Conservation (phyloP, 1,140 invertebrate genomes). For the Drosophila eugracilis region DNA sequence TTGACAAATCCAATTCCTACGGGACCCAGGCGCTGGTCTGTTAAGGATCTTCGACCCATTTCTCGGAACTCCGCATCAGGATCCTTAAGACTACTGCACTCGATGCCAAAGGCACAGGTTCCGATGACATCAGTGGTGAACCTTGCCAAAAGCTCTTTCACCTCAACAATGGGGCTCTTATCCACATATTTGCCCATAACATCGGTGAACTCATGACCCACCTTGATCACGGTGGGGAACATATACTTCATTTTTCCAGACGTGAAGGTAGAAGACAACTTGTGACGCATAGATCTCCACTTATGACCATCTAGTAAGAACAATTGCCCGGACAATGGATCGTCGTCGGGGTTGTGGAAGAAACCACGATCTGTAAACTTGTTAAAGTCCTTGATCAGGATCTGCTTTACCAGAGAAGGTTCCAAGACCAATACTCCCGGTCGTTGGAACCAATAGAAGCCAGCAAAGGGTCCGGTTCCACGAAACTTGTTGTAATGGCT, state of each 20-base stretch:
- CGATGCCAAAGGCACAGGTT: constrained; percentile 88
- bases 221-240: constrained; percentile 82
- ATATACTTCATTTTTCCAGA: constrained; percentile 87
- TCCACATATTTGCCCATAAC: constrained; percentile 41
- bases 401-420: constrained; percentile 86
- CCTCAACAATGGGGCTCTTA: constrained; percentile 48
- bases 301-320: constrained; percentile 85
- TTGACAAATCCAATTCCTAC: constrained; percentile 36
- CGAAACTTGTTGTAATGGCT: constrained; percentile 77
- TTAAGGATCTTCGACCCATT: constrained; percentile 67
- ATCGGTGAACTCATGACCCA: constrained; percentile 74
- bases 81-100: constrained; percentile 86
- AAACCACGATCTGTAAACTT: constrained; percentile 86
- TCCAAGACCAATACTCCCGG: constrained; percentile 86
- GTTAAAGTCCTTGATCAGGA: constrained; percentile 87
- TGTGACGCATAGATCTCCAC: constrained; percentile 86
- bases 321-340: constrained; percentile 85
- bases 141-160: constrained; percentile 69
- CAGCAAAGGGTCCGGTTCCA: constrained; percentile 71
- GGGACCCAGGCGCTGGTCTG: constrained; percentile 21
- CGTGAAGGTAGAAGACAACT: constrained; percentile 87
- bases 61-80: constrained; percentile 86
- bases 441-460: constrained; percentile 84
- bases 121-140: constrained; percentile 86
- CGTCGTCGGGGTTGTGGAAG: constrained; percentile 84